These are phyloP conservation scores for Calliphora vicina DNA, from an alignment of 1,140 invertebrate genomes.

Conservation along the genomic window DNA sequence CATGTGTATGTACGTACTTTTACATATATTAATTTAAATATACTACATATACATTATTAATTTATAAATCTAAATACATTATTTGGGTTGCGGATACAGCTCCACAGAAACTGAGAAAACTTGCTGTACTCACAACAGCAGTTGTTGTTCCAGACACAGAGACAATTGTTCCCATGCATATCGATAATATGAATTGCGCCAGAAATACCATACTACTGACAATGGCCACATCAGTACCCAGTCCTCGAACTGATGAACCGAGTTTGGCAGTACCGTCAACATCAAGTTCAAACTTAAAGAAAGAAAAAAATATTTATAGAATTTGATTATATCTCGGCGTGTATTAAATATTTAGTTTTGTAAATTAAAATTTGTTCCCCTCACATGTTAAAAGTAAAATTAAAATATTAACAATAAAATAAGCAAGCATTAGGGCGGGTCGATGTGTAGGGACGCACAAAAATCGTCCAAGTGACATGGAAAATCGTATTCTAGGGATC, in stretches of 20 bases:
- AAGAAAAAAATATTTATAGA: constrained; percentile 3
- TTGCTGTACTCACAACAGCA: constrained; percentile 83
- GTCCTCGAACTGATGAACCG: constrained; percentile 73
- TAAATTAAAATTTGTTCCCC: too few relatives aligned
- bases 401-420: too few relatives aligned
- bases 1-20: background rate
- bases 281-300: constrained; percentile 72
- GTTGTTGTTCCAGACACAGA: constrained; percentile 83
- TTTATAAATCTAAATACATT: constrained; percentile 85
- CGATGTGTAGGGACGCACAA: too few relatives aligned
- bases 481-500: too few relatives aligned
- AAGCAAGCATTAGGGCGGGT: too few relatives aligned
- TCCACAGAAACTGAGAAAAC: constrained; percentile 82
- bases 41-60: background rate
- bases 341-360: too few relatives aligned
- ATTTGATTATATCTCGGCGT: background rate
- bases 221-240: constrained; percentile 93
- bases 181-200: constrained; percentile 89
- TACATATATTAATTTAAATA: background rate
- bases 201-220: constrained; percentile 95
- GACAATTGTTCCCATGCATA: constrained; percentile 87
- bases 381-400: too few relatives aligned
- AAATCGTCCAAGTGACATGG: too few relatives aligned
- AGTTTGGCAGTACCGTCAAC: constrained; percentile 65
- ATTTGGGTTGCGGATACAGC: constrained; percentile 85